phyloP scores from a whole-genome alignment of 2,888 invertebrate species.

The Pemphredon lugubris region DNA sequence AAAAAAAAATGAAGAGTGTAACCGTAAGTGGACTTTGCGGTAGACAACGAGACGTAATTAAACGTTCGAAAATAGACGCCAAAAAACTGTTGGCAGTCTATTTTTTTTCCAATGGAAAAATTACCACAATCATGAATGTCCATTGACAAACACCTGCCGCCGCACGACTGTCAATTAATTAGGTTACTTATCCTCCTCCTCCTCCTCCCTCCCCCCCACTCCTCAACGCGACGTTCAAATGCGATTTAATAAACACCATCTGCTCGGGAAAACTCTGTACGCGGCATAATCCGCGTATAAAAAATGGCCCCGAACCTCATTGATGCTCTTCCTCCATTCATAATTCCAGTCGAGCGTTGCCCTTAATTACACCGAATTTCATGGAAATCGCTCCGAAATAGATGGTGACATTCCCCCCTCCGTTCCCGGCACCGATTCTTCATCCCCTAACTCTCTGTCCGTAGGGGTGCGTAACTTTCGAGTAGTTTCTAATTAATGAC shows the following conservation, averaged over 20 bases:
- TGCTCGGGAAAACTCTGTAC: neutral
- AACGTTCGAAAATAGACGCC: too few species aligned
- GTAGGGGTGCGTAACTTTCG: constrained; percentile 56
- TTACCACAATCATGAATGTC: neutral
- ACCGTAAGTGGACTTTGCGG: too few species aligned
- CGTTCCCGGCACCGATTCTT: neutral
- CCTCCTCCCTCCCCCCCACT: too few species aligned
- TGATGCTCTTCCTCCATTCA: neutral
- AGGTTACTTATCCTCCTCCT: neutral
- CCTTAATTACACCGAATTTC: constrained; percentile 12
- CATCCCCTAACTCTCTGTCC: neutral
- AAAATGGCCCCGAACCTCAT: constrained; percentile 5
- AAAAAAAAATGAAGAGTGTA: too few species aligned
- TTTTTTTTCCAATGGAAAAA: too few species aligned
- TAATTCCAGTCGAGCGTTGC: neutral
- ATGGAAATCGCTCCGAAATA: constrained; percentile 15
- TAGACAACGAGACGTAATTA: too few species aligned
- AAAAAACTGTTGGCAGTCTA: too few species aligned
- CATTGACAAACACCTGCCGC: neutral
- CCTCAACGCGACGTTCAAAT: constrained; percentile 10
- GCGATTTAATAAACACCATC: constrained; percentile 15
- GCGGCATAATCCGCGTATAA: neutral
- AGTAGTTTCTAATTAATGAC: constrained; percentile 75
- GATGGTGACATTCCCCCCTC: neutral
- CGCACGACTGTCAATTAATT: neutral